Percentiles rank a stretch among this genome's conserved stretches.
Evolutionary conservation across 2,888 invertebrate species (phyloP).

Genomic region (Pilophorus perplexus): DNA sequence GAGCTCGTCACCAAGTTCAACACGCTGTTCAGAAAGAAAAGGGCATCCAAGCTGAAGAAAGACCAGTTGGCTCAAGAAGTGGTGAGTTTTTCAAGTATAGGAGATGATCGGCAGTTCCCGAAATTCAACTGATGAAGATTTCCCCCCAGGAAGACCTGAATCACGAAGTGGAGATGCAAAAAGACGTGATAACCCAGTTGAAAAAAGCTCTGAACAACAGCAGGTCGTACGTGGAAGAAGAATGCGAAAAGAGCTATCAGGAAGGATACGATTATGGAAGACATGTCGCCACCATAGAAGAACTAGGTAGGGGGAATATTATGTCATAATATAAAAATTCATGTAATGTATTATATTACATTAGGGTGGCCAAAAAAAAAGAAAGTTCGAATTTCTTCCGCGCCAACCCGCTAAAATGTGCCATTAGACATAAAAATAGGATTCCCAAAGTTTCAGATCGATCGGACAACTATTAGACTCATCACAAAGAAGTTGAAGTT

Average conservation of each 20-base stretch:
- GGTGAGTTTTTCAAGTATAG: constrained; percentile 7
- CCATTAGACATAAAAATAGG: no score
- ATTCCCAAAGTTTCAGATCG: no score
- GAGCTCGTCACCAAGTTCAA: constrained; percentile 29
- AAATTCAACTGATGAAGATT: no score
- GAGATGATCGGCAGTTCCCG: no score
- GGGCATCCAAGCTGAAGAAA: constrained; percentile 24
- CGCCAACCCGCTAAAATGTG: no score
- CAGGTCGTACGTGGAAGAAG: constrained; percentile 6
- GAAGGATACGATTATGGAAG: constrained; percentile 30
- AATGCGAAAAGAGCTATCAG: constrained; percentile 6
- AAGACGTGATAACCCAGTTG: constrained; percentile 21
- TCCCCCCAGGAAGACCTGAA: constrained; percentile 28
- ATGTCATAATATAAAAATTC: no score
- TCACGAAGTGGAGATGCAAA: constrained; percentile 31
- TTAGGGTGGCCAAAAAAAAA: no score
- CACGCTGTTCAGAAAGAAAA: constrained; percentile 25
- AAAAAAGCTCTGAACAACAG: constrained; percentile 28
- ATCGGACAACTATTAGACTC: no score
- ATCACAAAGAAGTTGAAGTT: no score
- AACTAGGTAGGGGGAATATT: constrained; percentile 16
- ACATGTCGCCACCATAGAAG: constrained; percentile 24
- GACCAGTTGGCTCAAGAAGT: constrained; percentile 19
- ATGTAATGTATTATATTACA: no score
- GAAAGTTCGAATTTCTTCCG: no score